Evolutionary conservation across 2,797 vertebrate genomes (phyloP).

Genomic region (Lutjanus campechanus): DNA sequence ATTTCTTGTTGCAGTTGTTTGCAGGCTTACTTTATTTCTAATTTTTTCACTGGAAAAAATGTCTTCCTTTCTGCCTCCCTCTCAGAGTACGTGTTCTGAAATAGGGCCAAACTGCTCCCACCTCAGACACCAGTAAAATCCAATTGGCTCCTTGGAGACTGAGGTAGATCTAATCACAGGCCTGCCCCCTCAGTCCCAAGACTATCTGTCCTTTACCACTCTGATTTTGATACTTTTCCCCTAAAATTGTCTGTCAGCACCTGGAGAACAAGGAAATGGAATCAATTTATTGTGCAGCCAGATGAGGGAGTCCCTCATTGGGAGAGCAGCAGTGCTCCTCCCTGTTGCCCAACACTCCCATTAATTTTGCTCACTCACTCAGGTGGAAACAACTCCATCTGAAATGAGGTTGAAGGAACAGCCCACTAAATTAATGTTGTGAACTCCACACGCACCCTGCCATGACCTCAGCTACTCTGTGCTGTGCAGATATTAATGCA

Average conservation of each 20-base stretch:
- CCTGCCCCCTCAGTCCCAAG: constrained; percentile 21
- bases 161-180: constrained; percentile 48
- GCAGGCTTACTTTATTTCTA: not conserved
- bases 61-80: constrained; percentile 4
- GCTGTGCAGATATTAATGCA: constrained; percentile 23
- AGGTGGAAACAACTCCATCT: constrained; percentile 67
- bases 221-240: constrained; percentile 57
- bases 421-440: constrained; percentile 59
- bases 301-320: constrained; percentile 56
- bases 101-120: constrained; percentile 27
- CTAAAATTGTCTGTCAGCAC: constrained; percentile 69
- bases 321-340: constrained; percentile 38
- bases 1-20: not conserved
- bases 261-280: constrained; percentile 65
- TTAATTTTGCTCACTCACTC: constrained; percentile 75
- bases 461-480: constrained; percentile 36
- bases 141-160: constrained; percentile 29
- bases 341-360: constrained; percentile 44
- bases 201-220: constrained; percentile 37
- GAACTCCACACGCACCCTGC: constrained; percentile 27
- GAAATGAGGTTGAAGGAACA: constrained; percentile 53
- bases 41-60: not conserved
- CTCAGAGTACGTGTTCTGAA: constrained; percentile 25
- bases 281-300: constrained; percentile 73
- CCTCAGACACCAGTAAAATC: constrained; percentile 35